Percentiles rank a stretch among this genome's conserved stretches.
Conservation (phyloP, 2,113 vertebrate species). For the Nothoprocta pentlandii region DNA sequence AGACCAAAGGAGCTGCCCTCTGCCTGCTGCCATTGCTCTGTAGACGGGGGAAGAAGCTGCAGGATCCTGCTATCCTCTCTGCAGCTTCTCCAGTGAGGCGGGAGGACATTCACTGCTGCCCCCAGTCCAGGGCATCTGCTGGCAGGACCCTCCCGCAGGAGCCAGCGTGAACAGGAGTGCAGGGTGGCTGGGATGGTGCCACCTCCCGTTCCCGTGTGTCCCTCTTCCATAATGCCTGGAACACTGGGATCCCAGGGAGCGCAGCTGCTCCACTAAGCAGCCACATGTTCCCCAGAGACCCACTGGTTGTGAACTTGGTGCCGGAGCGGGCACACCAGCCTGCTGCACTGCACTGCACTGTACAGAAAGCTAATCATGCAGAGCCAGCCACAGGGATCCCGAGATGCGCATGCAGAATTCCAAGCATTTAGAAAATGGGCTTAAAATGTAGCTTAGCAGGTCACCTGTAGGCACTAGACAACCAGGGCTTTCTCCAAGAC, state of each 20-base stretch:
- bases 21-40: fast-evolving
- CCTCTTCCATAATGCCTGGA: background rate
- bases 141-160: background rate
- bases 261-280: background rate
- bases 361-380: background rate
- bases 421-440: background rate
- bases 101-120: background rate
- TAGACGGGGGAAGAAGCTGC: background rate
- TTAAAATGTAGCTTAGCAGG: background rate
- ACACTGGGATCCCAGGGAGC: background rate
- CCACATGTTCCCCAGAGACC: background rate
- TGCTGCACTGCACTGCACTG: background rate
- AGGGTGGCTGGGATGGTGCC: background rate
- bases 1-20: background rate
- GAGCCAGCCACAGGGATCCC: background rate
- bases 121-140: background rate
- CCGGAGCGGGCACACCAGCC: background rate
- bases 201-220: background rate
- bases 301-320: background rate
- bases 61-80: fast-evolving
- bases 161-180: background rate
- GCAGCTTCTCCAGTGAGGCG: background rate
- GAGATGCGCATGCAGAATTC: background rate
- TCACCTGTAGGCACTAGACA: background rate
- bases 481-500: background rate